Evolutionary conservation across 2,888 invertebrate species (phyloP).

Genomic region (Cephus pygmeus): DNA sequence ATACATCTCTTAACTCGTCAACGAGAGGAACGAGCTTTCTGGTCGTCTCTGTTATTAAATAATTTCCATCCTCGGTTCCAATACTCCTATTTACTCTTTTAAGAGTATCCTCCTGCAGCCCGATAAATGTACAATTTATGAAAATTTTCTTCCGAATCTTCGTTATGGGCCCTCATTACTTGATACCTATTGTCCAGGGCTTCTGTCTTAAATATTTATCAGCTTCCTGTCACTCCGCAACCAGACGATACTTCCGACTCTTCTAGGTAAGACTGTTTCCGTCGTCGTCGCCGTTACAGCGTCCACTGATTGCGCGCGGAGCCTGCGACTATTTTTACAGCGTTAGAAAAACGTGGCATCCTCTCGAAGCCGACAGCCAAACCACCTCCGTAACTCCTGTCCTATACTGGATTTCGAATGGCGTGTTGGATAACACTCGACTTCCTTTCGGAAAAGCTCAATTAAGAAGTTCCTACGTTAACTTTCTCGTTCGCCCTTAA

Average conservation of each 20-base stretch:
- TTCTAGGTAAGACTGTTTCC: not conserved
- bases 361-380: not conserved
- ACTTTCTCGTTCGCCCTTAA: not conserved
- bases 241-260: not conserved
- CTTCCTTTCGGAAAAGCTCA: not conserved
- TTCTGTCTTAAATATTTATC: not conserved
- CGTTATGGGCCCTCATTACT: not conserved
- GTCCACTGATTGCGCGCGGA: not conserved
- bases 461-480: not conserved
- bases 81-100: not conserved
- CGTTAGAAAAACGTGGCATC: not conserved
- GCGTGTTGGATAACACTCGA: not conserved
- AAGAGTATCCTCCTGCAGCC: accelerated
- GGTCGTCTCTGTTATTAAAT: not conserved
- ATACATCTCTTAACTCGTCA: not conserved
- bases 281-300: not conserved
- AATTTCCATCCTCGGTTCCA: not conserved
- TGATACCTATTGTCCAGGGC: not conserved
- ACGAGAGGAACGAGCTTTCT: not conserved
- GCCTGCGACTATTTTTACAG: not conserved
- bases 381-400: not conserved
- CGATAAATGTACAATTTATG: not conserved
- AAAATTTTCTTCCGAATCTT: not conserved
- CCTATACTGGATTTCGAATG: not conserved
- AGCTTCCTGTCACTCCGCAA: not conserved